Evolutionary conservation across 2,797 vertebrate species (phyloP), one percentile per base, ranked within the genome.

Genomic region (Oryzias dopingdopingensis): DNA sequence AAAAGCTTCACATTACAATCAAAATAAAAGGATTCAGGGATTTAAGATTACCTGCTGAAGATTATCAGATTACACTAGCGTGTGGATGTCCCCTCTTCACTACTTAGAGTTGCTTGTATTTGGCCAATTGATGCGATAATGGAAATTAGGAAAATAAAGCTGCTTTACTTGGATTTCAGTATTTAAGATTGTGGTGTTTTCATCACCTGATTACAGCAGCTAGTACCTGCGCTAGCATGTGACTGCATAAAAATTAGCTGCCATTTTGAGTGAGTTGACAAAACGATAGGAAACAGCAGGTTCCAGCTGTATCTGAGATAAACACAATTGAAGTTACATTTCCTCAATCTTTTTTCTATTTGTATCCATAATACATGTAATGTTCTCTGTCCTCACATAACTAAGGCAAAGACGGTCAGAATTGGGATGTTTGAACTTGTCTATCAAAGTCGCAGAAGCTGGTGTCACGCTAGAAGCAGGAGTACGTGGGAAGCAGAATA

Each of bases 151-250:
- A 48, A 42, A 17, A 52, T 42, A 23, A 46, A 48, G 45, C 29
- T 52, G 20, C 60, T 61, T 56, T 52, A 50, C 26, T 0, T 32
- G 48, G 67, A 73, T 67, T 61, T 42, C 42, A 65, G 68, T 44
- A 57, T 49, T 37, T 32, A 32, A 32, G 7, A 57, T 14, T 26
- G 56, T 58, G 42, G 23, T 56, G 52, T 53, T 51, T 64, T 71
- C 49, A 50, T 45, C 63, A 48, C 64, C 63, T 74, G 65, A 67
- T 72, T 62, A 67, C 48, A 67, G 71, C 59, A 71, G 75, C 64
- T 71, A 69, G 80, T 81, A 86, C 80, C 76, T 86, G 80, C 54
- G 50, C 46, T 43, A 60, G 57, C 76, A 65, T 74, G 79, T 74
- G 72, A 67, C 50, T 70, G 51, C 57, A 44, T 59, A 75, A 82